Percentiles rank a stretch among this genome's conserved stretches.
These are phyloP conservation scores for Drosophila repleta DNA, from an alignment of 1,140 invertebrate species.

Conservation along the genomic window DNA sequence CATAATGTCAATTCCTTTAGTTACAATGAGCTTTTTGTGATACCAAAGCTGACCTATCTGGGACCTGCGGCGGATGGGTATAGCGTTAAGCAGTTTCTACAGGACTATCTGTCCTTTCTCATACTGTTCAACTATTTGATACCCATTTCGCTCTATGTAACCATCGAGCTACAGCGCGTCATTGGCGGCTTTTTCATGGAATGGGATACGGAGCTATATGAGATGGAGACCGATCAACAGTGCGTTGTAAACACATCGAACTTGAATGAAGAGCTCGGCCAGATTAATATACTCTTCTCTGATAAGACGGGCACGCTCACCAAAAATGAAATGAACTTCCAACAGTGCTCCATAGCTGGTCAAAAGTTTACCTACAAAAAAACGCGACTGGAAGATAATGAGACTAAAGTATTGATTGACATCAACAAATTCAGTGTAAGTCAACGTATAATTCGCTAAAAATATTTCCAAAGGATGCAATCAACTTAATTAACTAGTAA, in stretches of 20 bases:
- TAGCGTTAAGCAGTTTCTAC: conserved; percentile 87
- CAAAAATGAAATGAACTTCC: conserved; percentile 99
- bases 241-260: conserved; percentile 99
- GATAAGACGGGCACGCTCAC: conserved; percentile 99
- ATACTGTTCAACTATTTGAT: conserved; percentile 99
- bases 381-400: conserved; percentile 81
- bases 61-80: conserved; percentile 73
- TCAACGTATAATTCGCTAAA: neutral
- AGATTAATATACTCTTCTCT: conserved; percentile 97
- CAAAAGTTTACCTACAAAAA: conserved; percentile 87
- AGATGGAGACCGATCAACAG: conserved; percentile 94
- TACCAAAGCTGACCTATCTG: conserved; percentile 83
- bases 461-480: too few relatives aligned
- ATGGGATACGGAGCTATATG: conserved; percentile 97
- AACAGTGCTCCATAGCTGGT: conserved; percentile 94
- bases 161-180: conserved; percentile 98
- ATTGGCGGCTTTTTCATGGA: conserved; percentile 94
- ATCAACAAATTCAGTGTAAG: conserved; percentile 83
- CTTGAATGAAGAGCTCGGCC: conserved; percentile 99
- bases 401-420: conserved; percentile 49
- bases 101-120: conserved; percentile 98
- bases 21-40: conserved; percentile 86
- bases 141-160: conserved; percentile 99
- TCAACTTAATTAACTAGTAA: too few relatives aligned
- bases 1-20: conserved; percentile 83